Percentiles rank a stretch among this genome's conserved stretches.
Conservation (phyloP, 2,888 invertebrate genomes). For the Elegia similella region DNA sequence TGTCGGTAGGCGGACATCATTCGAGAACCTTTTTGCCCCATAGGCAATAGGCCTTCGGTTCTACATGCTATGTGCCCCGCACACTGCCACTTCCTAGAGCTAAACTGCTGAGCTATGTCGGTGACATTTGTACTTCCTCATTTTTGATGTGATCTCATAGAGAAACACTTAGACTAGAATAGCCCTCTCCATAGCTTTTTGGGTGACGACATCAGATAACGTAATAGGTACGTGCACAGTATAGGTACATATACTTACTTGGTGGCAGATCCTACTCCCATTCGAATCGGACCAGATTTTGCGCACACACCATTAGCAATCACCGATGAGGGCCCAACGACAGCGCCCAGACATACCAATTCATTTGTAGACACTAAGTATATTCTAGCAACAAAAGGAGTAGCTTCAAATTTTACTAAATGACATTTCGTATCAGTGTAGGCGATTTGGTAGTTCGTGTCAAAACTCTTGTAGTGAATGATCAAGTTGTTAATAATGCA, state of each 20-base stretch:
- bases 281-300: constrained; percentile 53
- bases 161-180: too few relatives aligned
- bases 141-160: too few relatives aligned
- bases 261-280: constrained; percentile 49
- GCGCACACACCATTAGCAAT: constrained; percentile 57
- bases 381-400: constrained; percentile 58
- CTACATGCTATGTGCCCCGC: too few relatives aligned
- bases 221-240: too few relatives aligned
- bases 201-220: too few relatives aligned
- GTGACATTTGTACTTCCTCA: too few relatives aligned
- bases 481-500: constrained; percentile 52
- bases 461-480: constrained; percentile 49
- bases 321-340: constrained; percentile 51
- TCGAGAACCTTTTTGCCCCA: too few relatives aligned
- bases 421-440: constrained; percentile 49
- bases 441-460: constrained; percentile 18
- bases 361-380: constrained; percentile 52
- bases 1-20: too few relatives aligned
- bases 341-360: constrained; percentile 63
- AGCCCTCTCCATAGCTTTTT: too few relatives aligned
- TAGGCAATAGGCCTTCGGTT: too few relatives aligned
- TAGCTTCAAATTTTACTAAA: constrained; percentile 51
- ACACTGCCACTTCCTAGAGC: too few relatives aligned
- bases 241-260: constrained; percentile 50
- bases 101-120: too few relatives aligned